These are phyloP conservation scores for Hypomesus transpacificus DNA, from an alignment of 2,113 vertebrate genomes.

Conservation along the genomic window DNA sequence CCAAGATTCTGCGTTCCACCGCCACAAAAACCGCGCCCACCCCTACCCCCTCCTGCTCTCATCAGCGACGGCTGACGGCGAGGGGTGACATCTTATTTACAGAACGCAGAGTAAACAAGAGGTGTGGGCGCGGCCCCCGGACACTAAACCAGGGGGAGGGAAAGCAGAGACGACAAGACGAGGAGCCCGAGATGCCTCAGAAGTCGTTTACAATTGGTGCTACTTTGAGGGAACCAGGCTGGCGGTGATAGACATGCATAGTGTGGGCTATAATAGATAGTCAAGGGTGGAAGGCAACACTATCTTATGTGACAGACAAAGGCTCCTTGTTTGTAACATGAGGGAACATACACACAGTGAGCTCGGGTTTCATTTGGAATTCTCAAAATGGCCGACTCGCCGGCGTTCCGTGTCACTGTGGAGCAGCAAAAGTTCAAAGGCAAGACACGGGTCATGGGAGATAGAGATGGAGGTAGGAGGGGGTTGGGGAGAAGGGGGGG, in stretches of 20 bases:
- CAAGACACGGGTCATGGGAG: slow-evolving; percentile 53
- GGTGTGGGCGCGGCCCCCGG: slow-evolving; percentile 20
- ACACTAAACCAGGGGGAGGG: slow-evolving; percentile 25
- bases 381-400: neutral
- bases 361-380: slow-evolving; percentile 16
- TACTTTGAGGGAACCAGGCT: slow-evolving; percentile 14
- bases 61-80: slow-evolving; percentile 38
- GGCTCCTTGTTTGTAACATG: slow-evolving; percentile 32
- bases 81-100: slow-evolving; percentile 52
- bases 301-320: slow-evolving; percentile 20
- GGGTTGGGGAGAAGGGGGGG: slow-evolving; percentile 38
- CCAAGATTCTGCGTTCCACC: slow-evolving; percentile 47
- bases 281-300: neutral
- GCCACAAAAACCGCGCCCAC: too few relatives aligned
- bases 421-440: slow-evolving; percentile 60
- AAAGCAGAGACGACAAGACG: slow-evolving; percentile 20
- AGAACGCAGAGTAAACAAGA: slow-evolving; percentile 48
- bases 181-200: neutral
- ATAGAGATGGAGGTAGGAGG: slow-evolving; percentile 43
- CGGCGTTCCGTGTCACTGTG: neutral
- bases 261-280: neutral
- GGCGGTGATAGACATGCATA: slow-evolving; percentile 26
- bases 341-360: slow-evolving; percentile 40
- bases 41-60: neutral
- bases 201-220: too few relatives aligned